Evolutionary conservation across 2,113 vertebrate species (phyloP).

Genomic region (Otus sunia): DNA sequence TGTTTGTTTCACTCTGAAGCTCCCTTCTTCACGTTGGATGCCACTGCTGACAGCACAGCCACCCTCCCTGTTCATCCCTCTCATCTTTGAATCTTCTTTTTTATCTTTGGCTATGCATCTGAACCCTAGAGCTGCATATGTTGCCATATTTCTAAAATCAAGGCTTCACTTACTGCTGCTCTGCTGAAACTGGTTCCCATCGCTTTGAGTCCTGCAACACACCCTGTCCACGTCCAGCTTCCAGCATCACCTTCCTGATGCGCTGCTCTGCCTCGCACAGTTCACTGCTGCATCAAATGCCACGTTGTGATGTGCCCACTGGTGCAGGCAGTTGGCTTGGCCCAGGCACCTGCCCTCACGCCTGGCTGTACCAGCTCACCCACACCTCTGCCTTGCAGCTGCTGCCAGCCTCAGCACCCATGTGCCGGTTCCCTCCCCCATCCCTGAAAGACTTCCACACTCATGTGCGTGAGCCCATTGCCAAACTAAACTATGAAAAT

Average conservation of each 20-base stretch:
- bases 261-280: rapidly evolving
- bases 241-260: not conserved
- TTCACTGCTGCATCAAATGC: not conserved
- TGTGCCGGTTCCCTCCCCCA: not conserved
- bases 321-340: rapidly evolving
- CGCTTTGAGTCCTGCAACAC: not conserved
- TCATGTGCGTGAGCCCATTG: rapidly evolving
- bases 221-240: not conserved
- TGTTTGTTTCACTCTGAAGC: not conserved
- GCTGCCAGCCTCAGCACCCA: not conserved
- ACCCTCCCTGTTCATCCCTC: not conserved
- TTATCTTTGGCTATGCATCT: not conserved
- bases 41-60: not conserved
- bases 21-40: not conserved
- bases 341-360: not conserved
- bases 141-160: not conserved
- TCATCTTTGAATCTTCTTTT: not conserved
- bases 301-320: not conserved
- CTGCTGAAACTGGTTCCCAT: not conserved
- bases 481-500: not conserved
- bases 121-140: not conserved
- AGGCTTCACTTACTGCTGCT: not conserved
- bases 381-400: not conserved
- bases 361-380: not conserved
- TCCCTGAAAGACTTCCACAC: not conserved